A percentile compares a stretch with the other conserved stretches of the same genome.
Conservation (phyloP, 2,797 vertebrate genomes). For the Taeniopygia guttata region DNA sequence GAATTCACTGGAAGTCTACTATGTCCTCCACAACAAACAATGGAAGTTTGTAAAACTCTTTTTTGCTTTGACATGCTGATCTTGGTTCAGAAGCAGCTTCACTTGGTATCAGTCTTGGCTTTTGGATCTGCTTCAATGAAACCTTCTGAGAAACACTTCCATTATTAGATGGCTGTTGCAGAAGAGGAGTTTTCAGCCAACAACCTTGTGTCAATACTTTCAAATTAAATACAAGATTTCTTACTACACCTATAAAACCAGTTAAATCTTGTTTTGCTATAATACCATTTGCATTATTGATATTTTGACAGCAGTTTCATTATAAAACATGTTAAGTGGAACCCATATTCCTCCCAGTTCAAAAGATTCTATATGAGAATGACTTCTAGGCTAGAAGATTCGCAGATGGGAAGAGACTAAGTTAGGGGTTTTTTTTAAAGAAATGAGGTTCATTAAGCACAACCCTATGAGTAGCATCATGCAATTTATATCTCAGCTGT, state of each 20-base stretch:
- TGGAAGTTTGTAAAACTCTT: neutral
- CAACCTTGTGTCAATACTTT: neutral
- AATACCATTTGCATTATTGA: neutral
- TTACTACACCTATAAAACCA: neutral
- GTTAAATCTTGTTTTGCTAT: neutral
- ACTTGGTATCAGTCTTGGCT: neutral
- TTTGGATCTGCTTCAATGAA: neutral
- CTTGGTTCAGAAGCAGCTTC: neutral
- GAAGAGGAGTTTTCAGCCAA: neutral
- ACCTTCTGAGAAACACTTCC: neutral
- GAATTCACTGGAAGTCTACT: neutral
- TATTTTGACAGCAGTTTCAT: neutral
- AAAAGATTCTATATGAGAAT: neutral
- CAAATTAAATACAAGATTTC: neutral
- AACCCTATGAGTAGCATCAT: neutral
- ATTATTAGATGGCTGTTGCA: neutral
- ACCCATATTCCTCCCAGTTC: neutral
- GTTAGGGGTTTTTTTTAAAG: neutral
- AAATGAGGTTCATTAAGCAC: neutral
- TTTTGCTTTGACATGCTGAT: neutral
- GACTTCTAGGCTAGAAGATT: neutral
- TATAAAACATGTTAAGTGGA: neutral
- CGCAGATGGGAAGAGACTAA: rapidly evolving
- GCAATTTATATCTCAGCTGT: neutral
- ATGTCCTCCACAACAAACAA: neutral